phyloP scores from a whole-genome alignment of 2,888 invertebrate species.

The Hipparchia semele region DNA sequence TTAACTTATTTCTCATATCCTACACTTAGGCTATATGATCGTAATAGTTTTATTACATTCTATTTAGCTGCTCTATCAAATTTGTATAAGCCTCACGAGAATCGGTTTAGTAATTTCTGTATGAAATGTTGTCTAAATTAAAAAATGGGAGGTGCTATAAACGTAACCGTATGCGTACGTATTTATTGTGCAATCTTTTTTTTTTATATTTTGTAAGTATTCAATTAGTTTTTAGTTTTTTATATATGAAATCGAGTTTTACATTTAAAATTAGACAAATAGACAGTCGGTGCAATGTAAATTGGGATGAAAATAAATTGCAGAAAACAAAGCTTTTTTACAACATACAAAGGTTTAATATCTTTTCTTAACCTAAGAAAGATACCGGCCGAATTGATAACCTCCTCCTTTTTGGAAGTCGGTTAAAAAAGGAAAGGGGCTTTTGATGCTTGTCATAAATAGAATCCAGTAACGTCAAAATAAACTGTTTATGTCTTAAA shows the following conservation, averaged over 20 bases:
- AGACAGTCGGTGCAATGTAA: not conserved
- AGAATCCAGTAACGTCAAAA: no score
- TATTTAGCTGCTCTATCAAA: not conserved
- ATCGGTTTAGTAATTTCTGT: slow-evolving; percentile 2
- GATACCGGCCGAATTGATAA: no score
- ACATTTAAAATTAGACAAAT: not conserved
- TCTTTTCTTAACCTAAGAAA: no score
- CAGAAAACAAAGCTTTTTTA: no score
- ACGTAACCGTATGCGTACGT: slow-evolving; percentile 11
- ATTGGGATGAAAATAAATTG: no score
- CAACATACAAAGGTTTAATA: no score
- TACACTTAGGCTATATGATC: slow-evolving; percentile 2
- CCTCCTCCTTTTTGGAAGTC: no score
- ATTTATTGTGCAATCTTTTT: slow-evolving; percentile 21
- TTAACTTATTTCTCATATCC: not conserved
- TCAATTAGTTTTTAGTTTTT: slow-evolving; percentile 12
- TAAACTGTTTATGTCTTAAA: no score
- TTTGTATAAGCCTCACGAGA: not conserved
- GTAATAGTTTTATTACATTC: slow-evolving; percentile 9
- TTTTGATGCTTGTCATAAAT: no score
- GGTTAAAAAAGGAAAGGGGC: no score
- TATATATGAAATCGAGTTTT: not conserved
- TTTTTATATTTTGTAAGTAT: not conserved
- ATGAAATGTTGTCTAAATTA: slow-evolving; percentile 1
- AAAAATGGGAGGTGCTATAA: slow-evolving; percentile 17